Conservation (phyloP, 2,797 vertebrate species). For the Oreochromis mossambicus region DNA sequence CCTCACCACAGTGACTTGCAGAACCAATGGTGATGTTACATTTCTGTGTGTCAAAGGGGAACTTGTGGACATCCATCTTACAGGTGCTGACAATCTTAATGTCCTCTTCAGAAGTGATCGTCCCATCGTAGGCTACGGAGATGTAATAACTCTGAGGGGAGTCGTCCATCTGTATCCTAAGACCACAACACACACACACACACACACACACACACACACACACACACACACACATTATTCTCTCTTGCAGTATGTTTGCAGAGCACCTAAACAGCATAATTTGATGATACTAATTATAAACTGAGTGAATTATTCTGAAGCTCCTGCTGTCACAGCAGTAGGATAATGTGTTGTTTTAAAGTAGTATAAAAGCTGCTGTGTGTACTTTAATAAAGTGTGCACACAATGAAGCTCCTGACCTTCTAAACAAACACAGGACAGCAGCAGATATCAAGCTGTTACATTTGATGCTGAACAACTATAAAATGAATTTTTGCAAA, state of each 20-base stretch:
- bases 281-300: neutral
- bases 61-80: constrained; percentile 69
- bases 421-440: neutral
- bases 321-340: neutral
- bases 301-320: neutral
- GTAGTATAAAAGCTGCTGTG: neutral
- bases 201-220: constrained; percentile 11
- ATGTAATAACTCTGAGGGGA: constrained; percentile 42
- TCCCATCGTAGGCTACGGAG: constrained; percentile 24
- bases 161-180: constrained; percentile 59
- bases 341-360: neutral
- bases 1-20: constrained; percentile 32
- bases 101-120: constrained; percentile 15
- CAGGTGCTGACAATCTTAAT: constrained; percentile 63
- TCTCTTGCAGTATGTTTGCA: neutral
- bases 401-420: neutral
- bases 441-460: neutral
- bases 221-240: neutral
- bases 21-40: constrained; percentile 63
- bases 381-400: neutral
- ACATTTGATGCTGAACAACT: neutral
- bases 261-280: neutral
- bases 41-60: constrained; percentile 71
- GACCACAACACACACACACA: neutral
- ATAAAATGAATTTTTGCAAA: rapidly evolving